Evolutionary conservation across 2,888 invertebrate species (phyloP).

Genomic region (Diadegma fenestrale): DNA sequence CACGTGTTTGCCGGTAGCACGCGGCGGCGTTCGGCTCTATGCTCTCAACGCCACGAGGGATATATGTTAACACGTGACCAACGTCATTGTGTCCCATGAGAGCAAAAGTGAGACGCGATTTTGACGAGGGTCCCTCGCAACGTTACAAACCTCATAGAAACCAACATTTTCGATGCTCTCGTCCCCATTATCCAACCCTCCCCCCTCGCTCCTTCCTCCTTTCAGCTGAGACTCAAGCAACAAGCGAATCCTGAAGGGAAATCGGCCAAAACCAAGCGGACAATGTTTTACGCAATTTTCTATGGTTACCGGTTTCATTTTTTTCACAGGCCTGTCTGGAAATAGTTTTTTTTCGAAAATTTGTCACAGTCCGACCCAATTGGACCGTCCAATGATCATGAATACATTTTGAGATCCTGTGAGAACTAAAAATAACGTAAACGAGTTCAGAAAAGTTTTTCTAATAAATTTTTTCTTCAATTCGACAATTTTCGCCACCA

Average conservation of each 20-base stretch:
- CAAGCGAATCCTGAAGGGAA: constrained; percentile 6
- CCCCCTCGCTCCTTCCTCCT: constrained; percentile 8
- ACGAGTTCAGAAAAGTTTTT: too few species aligned
- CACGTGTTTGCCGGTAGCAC: constrained; percentile 72
- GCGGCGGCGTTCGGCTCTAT: constrained; percentile 63
- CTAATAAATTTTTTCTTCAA: too few species aligned
- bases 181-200: not conserved
- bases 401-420: not conserved
- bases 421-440: too few species aligned
- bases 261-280: constrained; percentile 21
- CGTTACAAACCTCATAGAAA: constrained; percentile 33
- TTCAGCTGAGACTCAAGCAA: not conserved
- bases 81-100: constrained; percentile 73
- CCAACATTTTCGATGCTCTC: constrained; percentile 37
- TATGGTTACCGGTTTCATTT: not conserved
- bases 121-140: constrained; percentile 63
- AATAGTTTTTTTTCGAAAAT: not conserved
- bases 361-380: not conserved
- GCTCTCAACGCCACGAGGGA: constrained; percentile 70
- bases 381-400: not conserved
- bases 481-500: too few species aligned
- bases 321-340: not conserved
- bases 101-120: constrained; percentile 73
- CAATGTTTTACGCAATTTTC: constrained; percentile 14
- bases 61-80: constrained; percentile 76